A percentile compares a stretch with the other conserved stretches of the same genome.
Evolutionary conservation across 1,140 invertebrate species (phyloP).

Genomic region (Philopotamus ludificatus): DNA sequence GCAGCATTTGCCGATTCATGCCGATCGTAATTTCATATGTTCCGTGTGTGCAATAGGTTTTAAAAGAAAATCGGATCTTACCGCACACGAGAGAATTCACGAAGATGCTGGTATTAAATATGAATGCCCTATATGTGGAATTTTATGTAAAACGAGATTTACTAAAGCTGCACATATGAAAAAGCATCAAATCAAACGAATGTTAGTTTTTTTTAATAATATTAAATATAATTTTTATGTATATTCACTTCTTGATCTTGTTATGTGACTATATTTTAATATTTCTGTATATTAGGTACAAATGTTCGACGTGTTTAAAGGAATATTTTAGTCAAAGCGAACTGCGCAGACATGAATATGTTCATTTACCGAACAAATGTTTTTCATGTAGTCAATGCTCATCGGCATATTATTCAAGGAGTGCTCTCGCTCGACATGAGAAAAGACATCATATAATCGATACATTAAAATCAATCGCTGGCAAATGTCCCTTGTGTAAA

Average conservation of each 20-base stretch:
- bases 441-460: conserved; percentile 16
- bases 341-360: conserved; percentile 29
- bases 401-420: conserved; percentile 32
- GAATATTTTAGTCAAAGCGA: conserved; percentile 37
- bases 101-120: conserved; percentile 33
- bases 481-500: conserved; percentile 13
- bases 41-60: conserved; percentile 31
- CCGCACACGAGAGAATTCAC: conserved; percentile 37
- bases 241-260: too few relatives aligned
- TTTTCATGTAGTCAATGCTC: conserved; percentile 32
- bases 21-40: conserved; percentile 33
- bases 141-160: conserved; percentile 34
- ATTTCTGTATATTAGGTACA: conserved; percentile 36
- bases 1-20: conserved; percentile 34
- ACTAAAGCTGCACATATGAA: conserved; percentile 33
- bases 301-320: conserved; percentile 32
- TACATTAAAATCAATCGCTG: neutral
- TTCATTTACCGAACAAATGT: conserved; percentile 26
- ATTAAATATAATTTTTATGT: neutral
- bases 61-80: conserved; percentile 36
- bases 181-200: conserved; percentile 33
- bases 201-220: conserved; percentile 15
- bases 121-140: conserved; percentile 29
- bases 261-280: too few relatives aligned
- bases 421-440: conserved; percentile 27